Conservation (phyloP, 2,113 vertebrate species). For the Callipepla californica region DNA sequence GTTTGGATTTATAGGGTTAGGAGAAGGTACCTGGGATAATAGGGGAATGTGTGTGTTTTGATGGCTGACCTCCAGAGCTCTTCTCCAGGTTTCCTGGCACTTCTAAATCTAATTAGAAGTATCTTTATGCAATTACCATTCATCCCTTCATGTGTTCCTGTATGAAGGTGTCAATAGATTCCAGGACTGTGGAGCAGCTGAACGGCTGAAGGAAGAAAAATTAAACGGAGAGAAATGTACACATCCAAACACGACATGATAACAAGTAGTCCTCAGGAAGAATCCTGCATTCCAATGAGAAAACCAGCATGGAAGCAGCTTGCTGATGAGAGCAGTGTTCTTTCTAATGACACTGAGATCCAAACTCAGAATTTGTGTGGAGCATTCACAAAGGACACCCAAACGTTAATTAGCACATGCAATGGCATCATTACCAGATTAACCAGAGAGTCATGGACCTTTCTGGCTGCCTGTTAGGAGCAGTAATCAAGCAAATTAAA, state of each 20-base stretch:
- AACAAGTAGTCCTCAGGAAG: neutral
- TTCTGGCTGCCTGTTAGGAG: neutral
- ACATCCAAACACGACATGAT: neutral
- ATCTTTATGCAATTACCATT: neutral
- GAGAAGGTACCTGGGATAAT: no score
- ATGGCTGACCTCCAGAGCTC: neutral
- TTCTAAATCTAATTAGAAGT: conserved; percentile 6
- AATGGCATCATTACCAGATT: neutral
- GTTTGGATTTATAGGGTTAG: neutral
- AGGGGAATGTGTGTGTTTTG: no score
- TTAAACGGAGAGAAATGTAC: neutral
- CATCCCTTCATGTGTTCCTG: neutral
- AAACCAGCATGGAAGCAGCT: neutral
- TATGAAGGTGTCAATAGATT: neutral
- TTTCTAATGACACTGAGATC: neutral
- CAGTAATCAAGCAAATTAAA: neutral
- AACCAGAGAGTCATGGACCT: neutral
- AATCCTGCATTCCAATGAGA: neutral
- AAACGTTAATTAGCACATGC: neutral
- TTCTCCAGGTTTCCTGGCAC: neutral
- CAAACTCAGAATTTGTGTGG: neutral
- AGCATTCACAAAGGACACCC: neutral
- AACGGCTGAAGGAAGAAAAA: neutral
- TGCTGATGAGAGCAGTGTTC: neutral
- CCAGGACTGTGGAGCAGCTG: neutral